phyloP scores from a whole-genome alignment of 2,797 vertebrate species.

The Cirrhinus mrigala region DNA sequence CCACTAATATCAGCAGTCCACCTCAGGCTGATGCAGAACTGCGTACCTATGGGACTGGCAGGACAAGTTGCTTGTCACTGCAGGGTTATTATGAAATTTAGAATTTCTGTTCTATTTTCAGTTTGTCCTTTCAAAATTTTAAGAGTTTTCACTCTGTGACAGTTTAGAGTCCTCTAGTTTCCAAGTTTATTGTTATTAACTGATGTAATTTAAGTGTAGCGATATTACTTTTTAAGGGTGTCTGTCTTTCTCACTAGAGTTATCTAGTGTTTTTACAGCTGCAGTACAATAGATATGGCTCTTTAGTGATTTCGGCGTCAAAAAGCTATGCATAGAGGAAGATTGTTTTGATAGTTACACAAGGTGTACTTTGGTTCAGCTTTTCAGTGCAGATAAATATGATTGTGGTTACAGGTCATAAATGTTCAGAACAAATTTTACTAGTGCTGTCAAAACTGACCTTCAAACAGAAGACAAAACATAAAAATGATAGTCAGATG shows the following conservation, averaged over 20 bases:
- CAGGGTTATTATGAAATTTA: constrained; percentile 1
- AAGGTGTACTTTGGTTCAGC: background rate
- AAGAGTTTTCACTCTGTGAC: background rate
- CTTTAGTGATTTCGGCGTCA: background rate
- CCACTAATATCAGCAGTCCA: constrained; percentile 2
- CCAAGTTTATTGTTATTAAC: background rate
- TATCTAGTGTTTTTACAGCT: background rate
- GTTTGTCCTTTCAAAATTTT: constrained; percentile 4
- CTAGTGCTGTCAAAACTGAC: background rate
- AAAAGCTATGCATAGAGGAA: background rate
- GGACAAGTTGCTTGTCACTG: constrained; percentile 24
- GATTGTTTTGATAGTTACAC: background rate
- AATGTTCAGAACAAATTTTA: background rate
- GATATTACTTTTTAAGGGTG: background rate
- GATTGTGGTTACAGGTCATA: background rate
- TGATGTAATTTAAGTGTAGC: background rate
- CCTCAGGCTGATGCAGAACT: background rate
- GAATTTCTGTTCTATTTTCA: background rate
- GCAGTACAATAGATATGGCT: background rate
- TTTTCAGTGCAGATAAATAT: background rate
- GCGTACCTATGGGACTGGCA: background rate
- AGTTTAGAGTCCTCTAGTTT: background rate
- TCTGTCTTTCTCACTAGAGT: background rate
- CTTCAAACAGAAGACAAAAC: background rate
- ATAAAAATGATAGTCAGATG: background rate